Base-by-base conservation (phyloP, 2,888 invertebrate species). In the Mesorhabditis belari region DNA sequence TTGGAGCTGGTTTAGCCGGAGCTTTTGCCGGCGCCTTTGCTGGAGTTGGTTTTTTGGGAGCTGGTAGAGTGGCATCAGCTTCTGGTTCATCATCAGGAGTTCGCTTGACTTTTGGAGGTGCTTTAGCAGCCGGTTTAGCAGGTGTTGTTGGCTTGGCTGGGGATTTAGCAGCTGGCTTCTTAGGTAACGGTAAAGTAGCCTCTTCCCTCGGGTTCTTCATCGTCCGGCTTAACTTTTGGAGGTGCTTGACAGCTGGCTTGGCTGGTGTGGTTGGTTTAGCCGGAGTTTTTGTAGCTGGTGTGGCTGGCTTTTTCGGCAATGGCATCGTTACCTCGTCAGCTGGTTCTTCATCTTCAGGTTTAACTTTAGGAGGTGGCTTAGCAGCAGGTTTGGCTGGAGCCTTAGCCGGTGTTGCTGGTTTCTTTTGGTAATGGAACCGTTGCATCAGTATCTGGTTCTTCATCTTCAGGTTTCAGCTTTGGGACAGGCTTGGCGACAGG, bases 1-100 rank as follows among this genome's bases (percentile, higher is more conserved):
- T 35, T n/a, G 44, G 44, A 35, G 44, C 44, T 17, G 44, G 44
- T n/a, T 35, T 51, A n/a, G 24, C 19, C 23, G 51, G 19, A 24
- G 58, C 4, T 21, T 19, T 19, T n/a, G n/a, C 44, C n/a, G 44
- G 44, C 12, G 51, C n/a, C 19, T 19, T 25, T 6, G 35, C 35
- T 12, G 60, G 17, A 55, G 57, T 53, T 2, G 60, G 60, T 27
- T 60, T 63, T 27, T 63, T 60, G 3, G 57, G 58, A 6, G 58
- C 44, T 3, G 61, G 49, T 5, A 64, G 21, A 17, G 61, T 64
- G 12, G 54, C 61, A 5, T 56, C 53, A 9, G 64, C 35, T 49
- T 64, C 61, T n/a, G 64, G 64, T 26, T 64, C 61, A 12, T 61
- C 57, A n/a, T 23, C 25, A 12, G 6, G 9, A 35, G 35, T 17